phyloP scores from a whole-genome alignment of 2,113 vertebrate genomes.

The Casuarius casuarius region DNA sequence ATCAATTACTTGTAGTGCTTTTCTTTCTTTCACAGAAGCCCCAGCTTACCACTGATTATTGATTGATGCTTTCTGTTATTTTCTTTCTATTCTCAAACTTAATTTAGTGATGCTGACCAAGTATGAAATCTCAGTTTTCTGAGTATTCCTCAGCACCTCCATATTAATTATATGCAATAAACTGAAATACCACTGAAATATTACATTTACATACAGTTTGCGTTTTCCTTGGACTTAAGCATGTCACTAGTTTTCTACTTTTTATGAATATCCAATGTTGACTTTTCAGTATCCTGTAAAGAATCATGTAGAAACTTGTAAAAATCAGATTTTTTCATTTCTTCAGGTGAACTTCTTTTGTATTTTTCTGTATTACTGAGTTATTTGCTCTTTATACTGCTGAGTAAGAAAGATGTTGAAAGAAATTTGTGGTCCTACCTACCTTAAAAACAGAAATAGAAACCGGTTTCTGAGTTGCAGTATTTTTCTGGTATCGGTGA shows the following conservation, averaged over 20 bases:
- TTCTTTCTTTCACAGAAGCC: not conserved
- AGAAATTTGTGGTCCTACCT: not conserved
- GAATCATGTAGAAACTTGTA: not conserved
- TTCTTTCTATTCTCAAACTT: not conserved
- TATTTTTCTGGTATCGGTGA: not conserved
- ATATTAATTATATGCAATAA: not conserved
- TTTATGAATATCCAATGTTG: conserved; percentile 1
- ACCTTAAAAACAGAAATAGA: not conserved
- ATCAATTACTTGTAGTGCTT: not conserved
- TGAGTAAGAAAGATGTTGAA: not conserved
- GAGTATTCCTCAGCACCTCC: not conserved
- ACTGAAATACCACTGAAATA: not conserved
- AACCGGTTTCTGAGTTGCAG: not conserved
- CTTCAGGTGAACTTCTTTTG: not conserved
- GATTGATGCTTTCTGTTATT: not conserved
- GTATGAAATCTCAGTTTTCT: not conserved
- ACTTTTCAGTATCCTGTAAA: not conserved
- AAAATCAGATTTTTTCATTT: not conserved
- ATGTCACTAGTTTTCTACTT: not conserved
- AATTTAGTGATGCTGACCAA: not conserved
- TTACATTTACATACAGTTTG: conserved; percentile 21
- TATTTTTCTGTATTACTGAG: not conserved
- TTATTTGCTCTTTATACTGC: not conserved
- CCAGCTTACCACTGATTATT: not conserved
- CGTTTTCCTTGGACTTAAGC: not conserved